These are phyloP conservation scores for Dryobates pubescens DNA, from an alignment of 2,797 vertebrate species.

Conservation along the genomic window DNA sequence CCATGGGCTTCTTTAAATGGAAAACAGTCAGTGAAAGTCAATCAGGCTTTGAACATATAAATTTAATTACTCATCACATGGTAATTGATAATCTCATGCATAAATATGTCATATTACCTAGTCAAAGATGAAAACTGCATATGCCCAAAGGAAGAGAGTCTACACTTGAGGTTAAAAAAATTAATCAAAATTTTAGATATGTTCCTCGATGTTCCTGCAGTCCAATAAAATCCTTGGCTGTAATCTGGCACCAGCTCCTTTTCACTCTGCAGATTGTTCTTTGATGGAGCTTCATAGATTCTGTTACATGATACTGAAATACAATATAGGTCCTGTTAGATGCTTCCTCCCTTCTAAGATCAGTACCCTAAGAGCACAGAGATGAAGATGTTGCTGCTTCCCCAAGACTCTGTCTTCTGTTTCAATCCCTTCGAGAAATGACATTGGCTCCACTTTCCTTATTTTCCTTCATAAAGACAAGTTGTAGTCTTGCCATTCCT, in stretches of 20 bases:
- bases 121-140: not conserved
- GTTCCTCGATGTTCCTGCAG: not conserved
- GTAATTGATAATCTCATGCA: slow-evolving; percentile 50
- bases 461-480: not conserved
- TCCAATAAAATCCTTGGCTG: not conserved
- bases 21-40: slow-evolving; percentile 43
- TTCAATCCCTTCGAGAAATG: not conserved
- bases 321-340: not conserved
- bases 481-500: not conserved
- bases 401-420: not conserved
- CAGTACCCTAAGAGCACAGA: not conserved
- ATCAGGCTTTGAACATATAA: slow-evolving; percentile 41
- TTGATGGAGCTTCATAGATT: not conserved
- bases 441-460: not conserved
- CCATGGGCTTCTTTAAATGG: not conserved
- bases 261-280: not conserved
- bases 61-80: slow-evolving; percentile 51
- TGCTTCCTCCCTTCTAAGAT: not conserved
- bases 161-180: slow-evolving; percentile 5
- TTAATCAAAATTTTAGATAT: slow-evolving; percentile 12
- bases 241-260: not conserved
- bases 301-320: not conserved
- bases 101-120: slow-evolving; percentile 45
- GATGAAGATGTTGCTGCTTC: not conserved
- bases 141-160: not conserved